These are phyloP conservation scores for Parnassius smintheus DNA, from an alignment of 2,888 invertebrate species.

Conservation along the genomic window DNA sequence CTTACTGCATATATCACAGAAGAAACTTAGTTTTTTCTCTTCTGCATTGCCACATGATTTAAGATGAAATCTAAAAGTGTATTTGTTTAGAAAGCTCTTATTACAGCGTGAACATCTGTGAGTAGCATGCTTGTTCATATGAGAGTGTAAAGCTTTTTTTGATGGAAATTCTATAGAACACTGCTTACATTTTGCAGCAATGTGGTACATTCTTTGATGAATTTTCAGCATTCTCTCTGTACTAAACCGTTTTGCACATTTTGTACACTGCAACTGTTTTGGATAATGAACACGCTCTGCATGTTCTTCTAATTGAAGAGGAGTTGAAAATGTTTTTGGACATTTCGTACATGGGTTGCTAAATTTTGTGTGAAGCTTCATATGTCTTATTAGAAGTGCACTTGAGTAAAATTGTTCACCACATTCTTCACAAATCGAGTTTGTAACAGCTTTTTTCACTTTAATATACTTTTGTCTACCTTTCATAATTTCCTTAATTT, in stretches of 20 bases:
- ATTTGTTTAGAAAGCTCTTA: slow-evolving; percentile 52
- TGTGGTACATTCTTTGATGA: slow-evolving; percentile 53
- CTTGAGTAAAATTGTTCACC: slow-evolving; percentile 46
- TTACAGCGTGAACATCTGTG: slow-evolving; percentile 52
- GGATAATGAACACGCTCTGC: slow-evolving; percentile 57
- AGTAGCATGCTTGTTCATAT: slow-evolving; percentile 55
- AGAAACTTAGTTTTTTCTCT: slow-evolving; percentile 43
- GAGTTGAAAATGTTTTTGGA: slow-evolving; percentile 49
- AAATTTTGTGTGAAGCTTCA: slow-evolving; percentile 45
- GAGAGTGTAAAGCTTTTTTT: slow-evolving; percentile 48
- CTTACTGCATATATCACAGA: slow-evolving; percentile 64
- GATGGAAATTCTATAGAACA: slow-evolving; percentile 59
- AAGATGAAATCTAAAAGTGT: slow-evolving; percentile 50
- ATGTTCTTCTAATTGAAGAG: slow-evolving; percentile 48
- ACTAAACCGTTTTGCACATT: slow-evolving; percentile 60
- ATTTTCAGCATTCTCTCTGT: slow-evolving; percentile 51
- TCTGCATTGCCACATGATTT: slow-evolving; percentile 52
- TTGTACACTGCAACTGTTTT: slow-evolving; percentile 51
- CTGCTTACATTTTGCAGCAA: slow-evolving; percentile 52
- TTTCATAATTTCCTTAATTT: slow-evolving; percentile 49
- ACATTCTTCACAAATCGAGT: slow-evolving; percentile 53
- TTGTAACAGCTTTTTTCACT: slow-evolving; percentile 34
- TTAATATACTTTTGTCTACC: slow-evolving; percentile 43
- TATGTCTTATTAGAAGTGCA: slow-evolving; percentile 45
- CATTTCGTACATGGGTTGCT: slow-evolving; percentile 51